Conservation (phyloP, 2,888 invertebrate genomes). For the Drosophila rellima region DNA sequence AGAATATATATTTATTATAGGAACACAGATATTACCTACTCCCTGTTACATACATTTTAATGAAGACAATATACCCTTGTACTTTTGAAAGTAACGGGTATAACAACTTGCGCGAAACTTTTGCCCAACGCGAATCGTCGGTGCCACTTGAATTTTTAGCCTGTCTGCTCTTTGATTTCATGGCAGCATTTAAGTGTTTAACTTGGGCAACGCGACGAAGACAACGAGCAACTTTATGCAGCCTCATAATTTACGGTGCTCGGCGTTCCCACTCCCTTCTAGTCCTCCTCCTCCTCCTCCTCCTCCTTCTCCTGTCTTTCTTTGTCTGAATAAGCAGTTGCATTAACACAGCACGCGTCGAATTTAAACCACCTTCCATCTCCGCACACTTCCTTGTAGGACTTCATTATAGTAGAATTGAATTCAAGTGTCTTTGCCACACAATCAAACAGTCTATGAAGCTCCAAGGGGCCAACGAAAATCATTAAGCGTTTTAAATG, state of each 20-base stretch:
- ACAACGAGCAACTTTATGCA: conserved; percentile 50
- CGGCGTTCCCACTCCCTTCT: neutral
- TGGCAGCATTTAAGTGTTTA: conserved; percentile 75
- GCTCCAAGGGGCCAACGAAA: neutral
- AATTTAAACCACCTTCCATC: neutral
- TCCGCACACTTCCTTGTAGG: conserved; percentile 1
- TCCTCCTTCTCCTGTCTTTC: neutral
- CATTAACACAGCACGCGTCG: conserved; percentile 39
- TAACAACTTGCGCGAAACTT: conserved; percentile 61
- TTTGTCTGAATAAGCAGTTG: conserved; percentile 40
- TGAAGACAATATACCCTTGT: neutral
- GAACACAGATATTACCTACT: no score
- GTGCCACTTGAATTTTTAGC: conserved; percentile 34
- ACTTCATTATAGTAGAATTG: conserved; percentile 34
- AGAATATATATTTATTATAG: no score
- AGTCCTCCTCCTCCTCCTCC: neutral
- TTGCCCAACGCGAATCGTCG: conserved; percentile 9
- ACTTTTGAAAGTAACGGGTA: neutral
- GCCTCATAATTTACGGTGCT: conserved; percentile 64
- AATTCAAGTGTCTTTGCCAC: conserved; percentile 24
- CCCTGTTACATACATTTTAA: no score
- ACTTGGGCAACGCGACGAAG: conserved; percentile 41
- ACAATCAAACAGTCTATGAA: conserved; percentile 17
- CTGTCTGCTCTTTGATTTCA: conserved; percentile 67
- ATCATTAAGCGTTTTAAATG: conserved; percentile 14